Evolutionary conservation across 1,140 invertebrate species (phyloP).

Genomic region (Amyelois transitella): DNA sequence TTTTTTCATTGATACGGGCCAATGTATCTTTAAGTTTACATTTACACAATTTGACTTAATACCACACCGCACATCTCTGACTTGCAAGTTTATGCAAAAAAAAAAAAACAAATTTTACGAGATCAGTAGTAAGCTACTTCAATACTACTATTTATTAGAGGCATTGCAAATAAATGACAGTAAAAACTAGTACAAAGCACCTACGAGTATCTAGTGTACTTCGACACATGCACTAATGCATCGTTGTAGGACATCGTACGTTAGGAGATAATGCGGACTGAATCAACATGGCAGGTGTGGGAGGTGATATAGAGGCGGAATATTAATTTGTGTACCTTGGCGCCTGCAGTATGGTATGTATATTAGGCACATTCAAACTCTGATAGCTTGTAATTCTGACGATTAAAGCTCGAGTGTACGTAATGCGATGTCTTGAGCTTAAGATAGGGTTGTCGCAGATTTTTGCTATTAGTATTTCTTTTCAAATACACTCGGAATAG

Average conservation of each 20-base stretch:
- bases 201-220: neutral
- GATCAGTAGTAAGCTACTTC: no score
- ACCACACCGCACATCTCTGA: no score
- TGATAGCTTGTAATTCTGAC: constrained; percentile 6
- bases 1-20: no score
- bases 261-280: constrained; percentile 38
- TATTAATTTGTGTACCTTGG: constrained; percentile 48
- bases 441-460: neutral
- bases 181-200: no score
- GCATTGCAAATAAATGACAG: no score
- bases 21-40: no score
- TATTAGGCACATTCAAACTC: constrained; percentile 10
- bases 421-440: neutral
- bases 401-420: neutral
- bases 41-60: no score
- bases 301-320: constrained; percentile 35
- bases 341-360: constrained; percentile 16
- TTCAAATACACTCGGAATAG: neutral
- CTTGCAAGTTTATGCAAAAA: no score
- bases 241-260: constrained; percentile 25
- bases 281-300: constrained; percentile 42
- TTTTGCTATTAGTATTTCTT: no score
- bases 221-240: constrained; percentile 25
- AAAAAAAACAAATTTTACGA: no score
- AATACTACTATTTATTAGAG: no score